These are phyloP conservation scores for Thermophis baileyi DNA, from an alignment of 2,113 vertebrate genomes.

Conservation along the genomic window DNA sequence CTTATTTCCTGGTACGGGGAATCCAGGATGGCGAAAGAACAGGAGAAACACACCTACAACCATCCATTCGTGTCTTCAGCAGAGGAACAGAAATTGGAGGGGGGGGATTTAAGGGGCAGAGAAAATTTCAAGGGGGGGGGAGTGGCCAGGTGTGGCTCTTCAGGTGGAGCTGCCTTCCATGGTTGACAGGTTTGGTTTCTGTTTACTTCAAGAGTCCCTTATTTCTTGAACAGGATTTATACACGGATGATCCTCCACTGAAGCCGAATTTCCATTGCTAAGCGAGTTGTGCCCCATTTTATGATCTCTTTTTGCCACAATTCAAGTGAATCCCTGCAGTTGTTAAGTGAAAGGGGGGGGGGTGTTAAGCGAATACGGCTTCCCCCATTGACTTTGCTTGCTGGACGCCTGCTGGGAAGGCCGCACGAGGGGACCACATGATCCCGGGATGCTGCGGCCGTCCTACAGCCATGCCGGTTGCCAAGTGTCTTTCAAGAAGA, in stretches of 20 bases:
- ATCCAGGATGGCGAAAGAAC: background rate
- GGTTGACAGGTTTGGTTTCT: background rate
- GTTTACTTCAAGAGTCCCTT: background rate
- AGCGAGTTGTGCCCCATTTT: too few species aligned
- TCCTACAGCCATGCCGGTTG: too few species aligned
- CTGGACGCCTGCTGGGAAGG: too few species aligned
- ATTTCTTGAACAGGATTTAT: background rate
- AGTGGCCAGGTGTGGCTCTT: background rate
- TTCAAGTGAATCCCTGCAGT: background rate
- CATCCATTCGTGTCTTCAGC: background rate
- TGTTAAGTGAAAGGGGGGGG: background rate
- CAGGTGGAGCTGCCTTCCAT: background rate
- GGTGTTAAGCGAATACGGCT: too few species aligned
- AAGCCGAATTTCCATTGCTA: too few species aligned
- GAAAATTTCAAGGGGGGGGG: background rate
- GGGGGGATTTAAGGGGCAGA: background rate
- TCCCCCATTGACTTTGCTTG: background rate
- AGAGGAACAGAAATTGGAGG: background rate
- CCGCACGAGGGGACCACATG: too few species aligned
- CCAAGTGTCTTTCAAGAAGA: too few species aligned
- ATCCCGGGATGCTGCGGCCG: too few species aligned
- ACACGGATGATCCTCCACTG: background rate
- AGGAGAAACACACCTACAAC: background rate
- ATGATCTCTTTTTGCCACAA: background rate
- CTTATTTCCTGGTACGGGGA: background rate